Percentiles rank a stretch among this genome's conserved stretches.
Evolutionary conservation across 2,797 vertebrate species (phyloP).

Genomic region (Alcedo atthis): DNA sequence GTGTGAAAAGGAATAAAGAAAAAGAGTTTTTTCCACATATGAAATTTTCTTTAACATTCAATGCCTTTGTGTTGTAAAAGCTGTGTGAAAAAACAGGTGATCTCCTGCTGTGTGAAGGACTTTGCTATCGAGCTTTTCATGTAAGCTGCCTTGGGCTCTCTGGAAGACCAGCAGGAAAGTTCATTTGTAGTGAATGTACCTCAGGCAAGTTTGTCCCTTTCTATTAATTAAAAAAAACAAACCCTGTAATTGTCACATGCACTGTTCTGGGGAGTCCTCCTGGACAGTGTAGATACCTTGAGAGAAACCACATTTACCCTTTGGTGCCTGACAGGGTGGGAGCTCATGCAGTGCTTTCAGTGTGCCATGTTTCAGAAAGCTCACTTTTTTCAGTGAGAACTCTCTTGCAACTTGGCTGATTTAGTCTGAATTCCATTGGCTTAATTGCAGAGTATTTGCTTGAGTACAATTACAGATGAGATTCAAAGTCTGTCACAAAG

Average conservation of each 20-base stretch:
- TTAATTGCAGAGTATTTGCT: not conserved
- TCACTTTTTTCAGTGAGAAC: not conserved
- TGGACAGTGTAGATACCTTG: not conserved
- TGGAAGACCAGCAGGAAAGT: conserved; percentile 83
- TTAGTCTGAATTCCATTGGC: not conserved
- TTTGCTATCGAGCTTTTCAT: conserved; percentile 93
- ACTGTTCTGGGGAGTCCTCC: not conserved
- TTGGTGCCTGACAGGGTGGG: not conserved
- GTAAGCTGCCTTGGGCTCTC: conserved; percentile 85
- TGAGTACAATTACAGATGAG: not conserved
- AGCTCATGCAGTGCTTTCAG: not conserved
- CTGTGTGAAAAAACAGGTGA: conserved; percentile 91
- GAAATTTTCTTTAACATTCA: conserved; percentile 54
- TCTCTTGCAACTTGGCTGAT: not conserved
- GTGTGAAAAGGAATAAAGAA: conserved; percentile 26
- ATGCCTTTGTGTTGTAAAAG: conserved; percentile 79
- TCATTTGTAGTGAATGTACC: conserved; percentile 88
- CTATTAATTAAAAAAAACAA: not conserved
- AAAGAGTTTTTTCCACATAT: not conserved
- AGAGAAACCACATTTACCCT: not conserved
- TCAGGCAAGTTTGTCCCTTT: conserved; percentile 84
- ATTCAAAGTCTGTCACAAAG: not conserved
- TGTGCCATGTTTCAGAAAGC: not conserved
- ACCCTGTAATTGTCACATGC: not conserved
- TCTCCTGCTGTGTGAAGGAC: conserved; percentile 91